Percentiles rank a stretch among this genome's conserved stretches.
phyloP scores from a whole-genome alignment of 2,797 vertebrate genomes.

The Gadopsis bispinosus region DNA sequence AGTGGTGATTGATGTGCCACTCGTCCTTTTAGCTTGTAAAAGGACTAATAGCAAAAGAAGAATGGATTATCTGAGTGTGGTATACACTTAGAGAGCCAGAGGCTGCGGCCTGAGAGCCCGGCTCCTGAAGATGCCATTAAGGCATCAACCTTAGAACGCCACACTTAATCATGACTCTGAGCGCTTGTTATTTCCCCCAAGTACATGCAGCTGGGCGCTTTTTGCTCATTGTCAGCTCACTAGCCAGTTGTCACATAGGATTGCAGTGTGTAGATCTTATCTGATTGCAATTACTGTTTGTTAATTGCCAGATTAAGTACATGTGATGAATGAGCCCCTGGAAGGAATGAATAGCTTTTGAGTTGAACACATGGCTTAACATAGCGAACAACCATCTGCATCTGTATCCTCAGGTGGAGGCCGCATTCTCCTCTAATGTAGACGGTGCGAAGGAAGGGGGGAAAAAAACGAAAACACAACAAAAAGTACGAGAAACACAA shows the following conservation, averaged over 20 bases:
- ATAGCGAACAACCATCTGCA: constrained; percentile 50
- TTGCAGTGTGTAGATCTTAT: constrained; percentile 56
- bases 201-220: constrained; percentile 69
- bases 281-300: constrained; percentile 78
- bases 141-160: constrained; percentile 65
- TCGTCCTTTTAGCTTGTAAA: constrained; percentile 71
- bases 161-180: constrained; percentile 73
- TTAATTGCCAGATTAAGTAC: constrained; percentile 76
- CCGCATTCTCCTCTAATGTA: constrained; percentile 6
- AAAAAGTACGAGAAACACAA: constrained; percentile 12
- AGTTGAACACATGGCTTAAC: constrained; percentile 44
- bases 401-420: constrained; percentile 64
- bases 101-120: constrained; percentile 62
- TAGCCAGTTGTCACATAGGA: constrained; percentile 64
- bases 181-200: constrained; percentile 51
- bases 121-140: constrained; percentile 73
- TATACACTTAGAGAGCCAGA: constrained; percentile 66
- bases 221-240: constrained; percentile 56
- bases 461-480: not conserved
- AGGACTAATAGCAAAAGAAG: constrained; percentile 69
- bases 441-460: not conserved
- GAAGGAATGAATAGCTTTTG: constrained; percentile 58
- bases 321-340: constrained; percentile 58
- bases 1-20: constrained; percentile 74
- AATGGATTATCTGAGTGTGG: constrained; percentile 76